Conservation (phyloP, 2,113 vertebrate species). For the Girardinichthys multiradiatus region DNA sequence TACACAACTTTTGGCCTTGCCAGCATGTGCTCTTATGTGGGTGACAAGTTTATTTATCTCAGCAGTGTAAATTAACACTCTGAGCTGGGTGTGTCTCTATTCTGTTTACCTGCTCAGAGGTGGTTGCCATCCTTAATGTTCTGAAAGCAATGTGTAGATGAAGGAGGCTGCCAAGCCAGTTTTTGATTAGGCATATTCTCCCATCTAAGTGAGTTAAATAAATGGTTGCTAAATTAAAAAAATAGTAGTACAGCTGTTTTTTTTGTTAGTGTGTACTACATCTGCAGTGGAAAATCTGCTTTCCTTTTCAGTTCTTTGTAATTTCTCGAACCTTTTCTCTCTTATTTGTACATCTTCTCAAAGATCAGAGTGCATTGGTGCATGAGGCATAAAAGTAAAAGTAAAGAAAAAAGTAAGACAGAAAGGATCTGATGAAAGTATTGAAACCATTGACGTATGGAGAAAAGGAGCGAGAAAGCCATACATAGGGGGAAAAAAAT, state of each 20-base stretch:
- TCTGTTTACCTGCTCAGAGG: slow-evolving; percentile 36
- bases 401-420: slow-evolving; percentile 6
- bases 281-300: slow-evolving; percentile 7
- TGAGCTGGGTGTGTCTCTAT: slow-evolving; percentile 20
- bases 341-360: slow-evolving; percentile 11
- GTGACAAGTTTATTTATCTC: slow-evolving; percentile 55
- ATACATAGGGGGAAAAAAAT: neutral
- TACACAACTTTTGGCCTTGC: slow-evolving; percentile 20
- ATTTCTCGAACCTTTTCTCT: neutral
- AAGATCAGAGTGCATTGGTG: slow-evolving; percentile 3
- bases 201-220: slow-evolving; percentile 6
- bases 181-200: slow-evolving; percentile 32
- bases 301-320: neutral
- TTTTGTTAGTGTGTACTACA: neutral
- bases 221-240: slow-evolving; percentile 16
- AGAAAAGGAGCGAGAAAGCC: neutral
- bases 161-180: neutral
- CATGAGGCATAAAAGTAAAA: slow-evolving; percentile 5
- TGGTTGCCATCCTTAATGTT: slow-evolving; percentile 10
- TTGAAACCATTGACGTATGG: slow-evolving; percentile 12
- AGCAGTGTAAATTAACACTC: slow-evolving; percentile 47
- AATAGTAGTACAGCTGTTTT: slow-evolving; percentile 24
- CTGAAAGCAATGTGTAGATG: slow-evolving; percentile 6
- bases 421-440: slow-evolving; percentile 26
- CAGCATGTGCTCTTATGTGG: slow-evolving; percentile 16